Evolutionary conservation across 2,888 invertebrate species (phyloP), one percentile per base, ranked within the genome.

Genomic region (Reticulitermes lucifugus): DNA sequence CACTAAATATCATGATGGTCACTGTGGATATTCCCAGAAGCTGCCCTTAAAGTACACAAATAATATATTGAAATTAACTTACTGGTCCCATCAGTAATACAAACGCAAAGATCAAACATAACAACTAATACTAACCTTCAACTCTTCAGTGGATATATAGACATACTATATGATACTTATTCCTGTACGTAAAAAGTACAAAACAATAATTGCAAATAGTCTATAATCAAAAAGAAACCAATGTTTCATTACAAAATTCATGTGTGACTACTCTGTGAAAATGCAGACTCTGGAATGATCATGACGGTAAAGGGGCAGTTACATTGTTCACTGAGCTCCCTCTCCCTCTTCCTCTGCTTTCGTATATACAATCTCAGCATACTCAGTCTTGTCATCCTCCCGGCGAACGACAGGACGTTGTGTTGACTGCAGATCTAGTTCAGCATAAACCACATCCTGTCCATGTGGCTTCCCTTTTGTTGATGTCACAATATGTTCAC

Each of bases 341-440:
- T 9, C 46, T n/a, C n/a, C 77, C 9, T n/a, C 77, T 77, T 77
- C 41, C 18, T 21, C 46, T n/a, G 77, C 51, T 14, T 94, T 94
- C 0, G 94, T 93, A 91, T 96, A 96, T 0, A 96, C 94, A 85
- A 97, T 97, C 90, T 96, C 96, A 0, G 96, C 96, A 90, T 97
- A 96, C 88, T 95, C 95, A 5, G 95, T 95, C 89, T 94, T 93
- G 87, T 94, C 95, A 1, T 95, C 94, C 89, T 92, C 89, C 91
- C 93, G 90, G 89, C 90, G 91, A 80, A 91, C 89, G 82, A 85
- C 84, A 59, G 86, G 85, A 73, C 87, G 83, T 83, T 85, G 81
- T 60, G 46, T 77, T 81, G 75, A 75, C 80, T 87, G 89, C 80
- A 96, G 90, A 86, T 95, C 95, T 86, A 96, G 91, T 90, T 95